Evolutionary conservation across 2,797 vertebrate genomes (phyloP).

Genomic region (Coregonus sp.): DNA sequence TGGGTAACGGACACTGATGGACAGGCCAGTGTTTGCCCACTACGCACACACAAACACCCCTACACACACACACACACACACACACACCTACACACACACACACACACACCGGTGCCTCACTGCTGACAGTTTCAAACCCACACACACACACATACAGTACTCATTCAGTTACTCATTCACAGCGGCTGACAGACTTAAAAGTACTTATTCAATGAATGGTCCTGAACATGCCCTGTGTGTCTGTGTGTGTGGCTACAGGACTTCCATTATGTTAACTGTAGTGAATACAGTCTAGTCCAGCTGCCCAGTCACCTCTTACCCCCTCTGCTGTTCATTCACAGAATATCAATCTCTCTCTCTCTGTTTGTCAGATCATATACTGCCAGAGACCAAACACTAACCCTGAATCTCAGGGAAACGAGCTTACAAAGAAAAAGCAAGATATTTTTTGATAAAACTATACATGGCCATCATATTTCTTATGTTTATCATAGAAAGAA

Average conservation of each 20-base stretch:
- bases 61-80: slow-evolving; percentile 30
- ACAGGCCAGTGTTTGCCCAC: slow-evolving; percentile 55
- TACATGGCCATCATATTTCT: no score
- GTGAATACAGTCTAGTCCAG: neutral
- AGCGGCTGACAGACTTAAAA: slow-evolving; percentile 60
- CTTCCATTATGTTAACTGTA: slow-evolving; percentile 16
- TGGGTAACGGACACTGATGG: slow-evolving; percentile 76
- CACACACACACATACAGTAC: slow-evolving; percentile 28
- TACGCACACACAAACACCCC: slow-evolving; percentile 44
- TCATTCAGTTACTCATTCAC: slow-evolving; percentile 59
- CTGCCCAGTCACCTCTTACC: slow-evolving; percentile 10
- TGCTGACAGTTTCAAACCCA: slow-evolving; percentile 61
- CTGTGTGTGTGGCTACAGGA: slow-evolving; percentile 17
- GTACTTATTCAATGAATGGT: slow-evolving; percentile 57
- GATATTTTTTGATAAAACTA: no score
- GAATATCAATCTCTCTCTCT: neutral
- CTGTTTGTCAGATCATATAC: neutral
- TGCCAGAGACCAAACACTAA: neutral
- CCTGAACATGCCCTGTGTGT: slow-evolving; percentile 24
- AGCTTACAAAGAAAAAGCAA: no score
- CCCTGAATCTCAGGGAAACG: neutral
- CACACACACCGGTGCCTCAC: slow-evolving; percentile 42
- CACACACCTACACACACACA: slow-evolving; percentile 41
- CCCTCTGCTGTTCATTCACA: slow-evolving; percentile 56
- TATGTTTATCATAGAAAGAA: no score